Conservation (phyloP, 30 jellyfish, hydroid and myxozoan species). For the Sanderia malayensis region DNA sequence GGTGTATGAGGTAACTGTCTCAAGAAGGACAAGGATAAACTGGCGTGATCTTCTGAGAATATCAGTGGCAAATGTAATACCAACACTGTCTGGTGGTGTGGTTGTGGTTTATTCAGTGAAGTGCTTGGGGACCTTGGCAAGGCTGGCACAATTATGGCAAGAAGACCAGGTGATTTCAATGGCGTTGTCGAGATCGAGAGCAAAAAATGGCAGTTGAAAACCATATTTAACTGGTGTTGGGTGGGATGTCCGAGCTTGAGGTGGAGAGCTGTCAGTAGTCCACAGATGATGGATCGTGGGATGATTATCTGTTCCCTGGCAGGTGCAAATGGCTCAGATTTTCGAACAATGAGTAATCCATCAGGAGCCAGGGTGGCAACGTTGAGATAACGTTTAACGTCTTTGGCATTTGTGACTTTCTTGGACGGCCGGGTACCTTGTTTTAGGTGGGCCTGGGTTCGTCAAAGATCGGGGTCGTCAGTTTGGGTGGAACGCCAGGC, state of each 20-base stretch:
- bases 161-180: background rate
- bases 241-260: constrained; percentile 39
- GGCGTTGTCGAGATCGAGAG: constrained; percentile 37
- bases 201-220: constrained; percentile 36
- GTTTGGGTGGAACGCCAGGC: too few species aligned
- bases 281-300: constrained; percentile 40
- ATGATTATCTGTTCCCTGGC: constrained; percentile 18
- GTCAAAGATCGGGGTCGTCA: too few species aligned
- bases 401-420: background rate
- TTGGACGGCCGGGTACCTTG: too few species aligned
- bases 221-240: constrained; percentile 10
- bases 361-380: background rate
- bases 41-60: constrained; percentile 32
- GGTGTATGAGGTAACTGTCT: constrained; percentile 26
- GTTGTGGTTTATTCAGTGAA: constrained; percentile 4
- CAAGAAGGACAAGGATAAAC: constrained; percentile 38
- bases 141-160: constrained; percentile 40
- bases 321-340: background rate
- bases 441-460: too few species aligned
- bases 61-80: constrained; percentile 46
- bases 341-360: constrained; percentile 9
- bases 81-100: constrained; percentile 31
- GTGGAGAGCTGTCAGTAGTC: constrained; percentile 58
- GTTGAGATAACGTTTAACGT: background rate
- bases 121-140: constrained; percentile 2